Evolutionary conservation across 2,797 vertebrate genomes (phyloP), one percentile per base, ranked within the genome.

Genomic region (Antrozous pallidus): DNA sequence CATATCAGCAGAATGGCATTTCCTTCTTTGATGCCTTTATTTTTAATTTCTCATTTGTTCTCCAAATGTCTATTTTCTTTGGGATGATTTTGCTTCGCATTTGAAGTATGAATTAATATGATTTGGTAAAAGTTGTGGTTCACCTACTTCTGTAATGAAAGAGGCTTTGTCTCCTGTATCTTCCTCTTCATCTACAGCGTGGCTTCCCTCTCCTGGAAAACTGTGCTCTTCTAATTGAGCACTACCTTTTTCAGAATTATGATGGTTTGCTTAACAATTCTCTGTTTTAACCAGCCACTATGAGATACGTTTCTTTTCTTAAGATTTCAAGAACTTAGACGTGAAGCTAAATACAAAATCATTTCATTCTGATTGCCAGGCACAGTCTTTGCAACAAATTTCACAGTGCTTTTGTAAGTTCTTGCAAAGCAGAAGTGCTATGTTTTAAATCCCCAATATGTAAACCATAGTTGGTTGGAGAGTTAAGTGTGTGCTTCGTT

Each of bases 31-130:
- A 8, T 3, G 28, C 78, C 92, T 74, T 9, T 79, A 18, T 56
- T 78, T 86, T 94, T 84, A 24, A 45, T 89, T 94, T 96, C 58
- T 95, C 92, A 94, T 81, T 97, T 95, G 49, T 89, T 78, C 83
- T 96, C 79, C n/a, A 94, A 92, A 86, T 49, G 42, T 74, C 97
- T 79, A 40, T 63, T 81, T 98, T 89, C 97, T 96, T 80, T 98
- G 97, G 96, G 98, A 98, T 97, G 98, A 97, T 87, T 97, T 98
- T 90, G 95, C 95, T 78, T 92, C 95, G 92, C 83, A 98, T 80
- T 85, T 97, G 95, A 99, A 99, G 95, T 99, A 99, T 40, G 98
- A 98, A 96, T 99, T 99, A 94, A 99, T 98, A 93, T 99, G 99
- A 97, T 98, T 98, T 77, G 99, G 98, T 94, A 99, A 89, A 22